Evolutionary conservation across 2,797 vertebrate genomes (phyloP).

Genomic region (Lerista edwardsae): DNA sequence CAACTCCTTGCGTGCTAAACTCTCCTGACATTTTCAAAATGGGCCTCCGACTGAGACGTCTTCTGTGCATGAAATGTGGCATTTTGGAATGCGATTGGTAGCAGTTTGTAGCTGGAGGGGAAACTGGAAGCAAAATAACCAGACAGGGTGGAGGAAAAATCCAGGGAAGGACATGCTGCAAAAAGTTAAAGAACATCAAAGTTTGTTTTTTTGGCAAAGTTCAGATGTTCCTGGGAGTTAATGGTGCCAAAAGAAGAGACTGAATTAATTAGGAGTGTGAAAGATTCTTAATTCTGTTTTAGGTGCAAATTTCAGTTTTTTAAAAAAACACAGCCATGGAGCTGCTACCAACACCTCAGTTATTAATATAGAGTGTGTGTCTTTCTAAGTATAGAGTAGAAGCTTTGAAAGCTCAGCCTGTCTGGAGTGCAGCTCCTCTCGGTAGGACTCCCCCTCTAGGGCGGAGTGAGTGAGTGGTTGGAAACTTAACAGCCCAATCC

Average conservation of each 20-base stretch:
- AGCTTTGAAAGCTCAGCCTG: neutral
- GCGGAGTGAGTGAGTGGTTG: no score
- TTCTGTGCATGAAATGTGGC: neutral
- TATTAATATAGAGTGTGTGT: slow-evolving; percentile 30
- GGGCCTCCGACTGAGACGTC: neutral
- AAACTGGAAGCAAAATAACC: neutral
- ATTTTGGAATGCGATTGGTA: neutral
- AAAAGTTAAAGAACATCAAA: neutral
- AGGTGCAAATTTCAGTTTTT: slow-evolving; percentile 45
- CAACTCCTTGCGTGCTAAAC: neutral
- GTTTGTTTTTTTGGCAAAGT: neutral
- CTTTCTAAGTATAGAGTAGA: slow-evolving; percentile 14
- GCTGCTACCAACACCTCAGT: slow-evolving; percentile 34
- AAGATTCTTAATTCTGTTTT: slow-evolving; percentile 39
- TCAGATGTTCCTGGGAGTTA: slow-evolving; percentile 11
- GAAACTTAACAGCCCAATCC: no score
- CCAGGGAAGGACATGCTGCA: neutral
- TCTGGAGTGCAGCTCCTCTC: neutral
- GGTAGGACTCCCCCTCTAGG: no score
- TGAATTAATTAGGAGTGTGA: slow-evolving; percentile 42
- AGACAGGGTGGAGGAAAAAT: neutral
- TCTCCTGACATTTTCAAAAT: neutral
- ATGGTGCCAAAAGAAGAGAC: neutral
- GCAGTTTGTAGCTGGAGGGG: neutral
- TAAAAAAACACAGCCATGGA: neutral